phyloP scores from a whole-genome alignment of 2,888 invertebrate genomes.

The Orthosia gothica region DNA sequence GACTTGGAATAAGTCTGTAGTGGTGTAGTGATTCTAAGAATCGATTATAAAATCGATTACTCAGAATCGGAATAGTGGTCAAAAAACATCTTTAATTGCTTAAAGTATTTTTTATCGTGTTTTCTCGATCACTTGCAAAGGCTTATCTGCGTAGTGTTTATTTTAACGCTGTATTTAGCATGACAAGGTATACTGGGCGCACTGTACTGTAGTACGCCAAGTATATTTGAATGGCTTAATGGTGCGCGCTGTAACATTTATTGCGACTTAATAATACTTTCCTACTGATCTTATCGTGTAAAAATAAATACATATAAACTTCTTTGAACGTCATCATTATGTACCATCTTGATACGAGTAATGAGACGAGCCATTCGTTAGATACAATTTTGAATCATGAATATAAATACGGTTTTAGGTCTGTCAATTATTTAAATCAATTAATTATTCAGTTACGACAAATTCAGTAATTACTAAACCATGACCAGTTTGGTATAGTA shows the following conservation, averaged over 20 bases:
- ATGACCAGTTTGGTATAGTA: not conserved
- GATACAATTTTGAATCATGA: not conserved
- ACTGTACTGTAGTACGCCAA: constrained; percentile 8
- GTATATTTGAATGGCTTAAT: not conserved
- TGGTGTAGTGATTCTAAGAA: constrained; percentile 28
- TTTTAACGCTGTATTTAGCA: not conserved
- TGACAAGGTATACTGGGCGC: constrained; percentile 11
- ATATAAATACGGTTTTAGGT: not conserved
- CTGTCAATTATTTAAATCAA: not conserved
- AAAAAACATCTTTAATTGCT: too few relatives aligned
- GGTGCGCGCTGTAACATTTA: not conserved
- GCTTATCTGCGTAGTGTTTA: not conserved
- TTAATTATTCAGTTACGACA: not conserved
- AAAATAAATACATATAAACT: not conserved
- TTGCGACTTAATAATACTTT: not conserved
- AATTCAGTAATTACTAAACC: not conserved
- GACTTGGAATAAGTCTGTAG: constrained; percentile 42
- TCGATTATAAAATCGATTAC: constrained; percentile 40
- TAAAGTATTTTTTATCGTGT: too few relatives aligned
- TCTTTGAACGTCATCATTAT: not conserved
- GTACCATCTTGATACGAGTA: not conserved
- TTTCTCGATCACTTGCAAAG: not conserved
- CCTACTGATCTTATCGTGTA: not conserved
- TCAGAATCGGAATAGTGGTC: too few relatives aligned
- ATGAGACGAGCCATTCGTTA: not conserved